Evolutionary conservation across 2,888 invertebrate genomes (phyloP), one percentile per base, ranked within the genome.

Genomic region (Cataglyphis livida): DNA sequence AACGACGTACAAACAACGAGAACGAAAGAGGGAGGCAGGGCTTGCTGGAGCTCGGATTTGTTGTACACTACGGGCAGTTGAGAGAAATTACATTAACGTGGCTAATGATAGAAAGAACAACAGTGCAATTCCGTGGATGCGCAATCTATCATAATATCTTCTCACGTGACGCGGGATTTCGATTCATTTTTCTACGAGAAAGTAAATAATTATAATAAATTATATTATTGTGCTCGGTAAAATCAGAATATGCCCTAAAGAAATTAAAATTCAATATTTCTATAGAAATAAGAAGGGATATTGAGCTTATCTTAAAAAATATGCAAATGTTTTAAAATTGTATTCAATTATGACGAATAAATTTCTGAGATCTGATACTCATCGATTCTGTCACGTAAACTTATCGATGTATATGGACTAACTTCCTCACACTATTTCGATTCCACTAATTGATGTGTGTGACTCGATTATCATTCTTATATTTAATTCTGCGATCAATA

Each of bases 1-100:
- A 84, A 76, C 70, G 51, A 82, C 64, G 38, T 84, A 66, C 62
- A 75, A 83, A 66, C 61, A 48, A 57, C 66, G 64, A 64, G 73
- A 73, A 61, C 44, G 41, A 12, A 35, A 35, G 6, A 6, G 35
- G 35, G 35, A 35, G 35, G 35, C 6, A 35, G 35, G 48, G 32
- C 15, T 59, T 59, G 44, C 32, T 48, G 32, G 44, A 68, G 68
- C 54, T 76, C 68, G 68, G 68, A 76, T 76, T 76, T 68, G 35
- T 76, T 54, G 21, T 57, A 68, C 15, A 57, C n/a, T 68, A 41
- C 28, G 68, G 41, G 44, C 21, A 68, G 41, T 76, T 76, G 76
- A 76, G 68, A 54, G 68, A 76, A 76, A 76, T 76, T 76, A 66
- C 76, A 57, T 76, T 68, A 57, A 76, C 57, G 5, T 18, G 54